Evolutionary conservation across 2,888 invertebrate species (phyloP).

Genomic region (Coelopa pilipes): DNA sequence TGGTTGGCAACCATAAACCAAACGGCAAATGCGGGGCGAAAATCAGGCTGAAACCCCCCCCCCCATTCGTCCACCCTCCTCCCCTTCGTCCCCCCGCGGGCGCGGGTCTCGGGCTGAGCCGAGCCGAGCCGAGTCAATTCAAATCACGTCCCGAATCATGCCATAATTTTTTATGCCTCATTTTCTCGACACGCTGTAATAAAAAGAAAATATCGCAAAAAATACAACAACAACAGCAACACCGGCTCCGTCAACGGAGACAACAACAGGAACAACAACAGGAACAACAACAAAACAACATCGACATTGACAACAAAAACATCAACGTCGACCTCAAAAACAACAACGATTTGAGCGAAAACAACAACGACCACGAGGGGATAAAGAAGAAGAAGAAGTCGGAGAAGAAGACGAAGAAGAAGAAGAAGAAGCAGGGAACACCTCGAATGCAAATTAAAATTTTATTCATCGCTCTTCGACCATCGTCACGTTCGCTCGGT

Average conservation of each 20-base stretch:
- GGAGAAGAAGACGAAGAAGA: not conserved
- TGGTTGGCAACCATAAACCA: too few species aligned
- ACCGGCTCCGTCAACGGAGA: too few species aligned
- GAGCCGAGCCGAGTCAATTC: slow-evolving; percentile 8
- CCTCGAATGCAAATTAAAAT: slow-evolving; percentile 27
- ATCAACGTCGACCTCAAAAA: too few species aligned
- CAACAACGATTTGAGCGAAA: too few species aligned
- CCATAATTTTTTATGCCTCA: slow-evolving; percentile 31
- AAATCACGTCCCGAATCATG: slow-evolving; percentile 19
- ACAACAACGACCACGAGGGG: too few species aligned
- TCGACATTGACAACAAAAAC: not conserved
- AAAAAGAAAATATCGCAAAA: slow-evolving; percentile 7
- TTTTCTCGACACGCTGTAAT: slow-evolving; percentile 32
- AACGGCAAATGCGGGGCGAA: not conserved
- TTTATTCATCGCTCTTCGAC: slow-evolving; percentile 5
- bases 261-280: not conserved
- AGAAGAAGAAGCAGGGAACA: not conserved
- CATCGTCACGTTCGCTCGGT: slow-evolving; percentile 22
- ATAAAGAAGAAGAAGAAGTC: too few species aligned
- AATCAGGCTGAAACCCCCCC: too few species aligned
- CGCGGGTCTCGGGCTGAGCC: not conserved
- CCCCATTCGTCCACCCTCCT: too few species aligned
- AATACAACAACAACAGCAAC: not conserved
- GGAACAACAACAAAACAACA: not conserved
- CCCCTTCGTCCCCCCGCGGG: too few species aligned